Evolutionary conservation across 2,113 vertebrate species (phyloP).

Genomic region (Lucifuga dentata): DNA sequence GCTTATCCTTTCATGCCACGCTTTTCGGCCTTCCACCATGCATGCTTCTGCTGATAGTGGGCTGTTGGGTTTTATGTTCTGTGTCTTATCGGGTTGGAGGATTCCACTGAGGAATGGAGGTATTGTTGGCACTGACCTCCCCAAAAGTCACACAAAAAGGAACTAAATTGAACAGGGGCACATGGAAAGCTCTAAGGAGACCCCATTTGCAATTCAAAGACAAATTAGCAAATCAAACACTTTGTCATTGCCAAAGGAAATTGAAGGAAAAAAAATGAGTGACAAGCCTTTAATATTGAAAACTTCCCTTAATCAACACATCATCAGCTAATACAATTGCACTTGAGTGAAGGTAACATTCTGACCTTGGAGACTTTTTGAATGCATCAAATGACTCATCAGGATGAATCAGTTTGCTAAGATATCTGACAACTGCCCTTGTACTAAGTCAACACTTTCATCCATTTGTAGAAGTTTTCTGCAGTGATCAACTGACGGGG

Average conservation of each 20-base stretch:
- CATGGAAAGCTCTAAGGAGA: conserved; percentile 56
- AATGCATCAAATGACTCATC: conserved; percentile 64
- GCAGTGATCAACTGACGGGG: conserved; percentile 33
- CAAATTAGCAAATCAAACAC: conserved; percentile 75
- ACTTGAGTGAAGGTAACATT: conserved; percentile 29
- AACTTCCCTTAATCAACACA: conserved; percentile 61
- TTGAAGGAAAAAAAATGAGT: conserved; percentile 50
- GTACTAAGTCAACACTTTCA: conserved; percentile 53
- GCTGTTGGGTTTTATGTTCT: conserved; percentile 55
- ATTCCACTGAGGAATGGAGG: conserved; percentile 45
- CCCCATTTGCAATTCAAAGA: conserved; percentile 69
- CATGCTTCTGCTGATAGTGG: conserved; percentile 46
- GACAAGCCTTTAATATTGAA: conserved; percentile 69
- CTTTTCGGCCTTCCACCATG: conserved; percentile 35
- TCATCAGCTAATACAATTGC: conserved; percentile 43
- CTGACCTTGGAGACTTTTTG: conserved; percentile 47
- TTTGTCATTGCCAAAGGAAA: conserved; percentile 66
- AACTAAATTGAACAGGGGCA: conserved; percentile 60
- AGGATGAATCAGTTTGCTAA: conserved; percentile 63
- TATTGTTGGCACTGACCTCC: conserved; percentile 69
- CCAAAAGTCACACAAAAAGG: conserved; percentile 66
- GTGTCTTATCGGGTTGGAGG: conserved; percentile 56
- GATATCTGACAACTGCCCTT: conserved; percentile 59
- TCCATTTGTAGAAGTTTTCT: conserved; percentile 36
- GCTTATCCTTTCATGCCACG: conserved; percentile 48